phyloP scores from a whole-genome alignment of 1,140 invertebrate genomes.

The Drosophila athabasca region DNA sequence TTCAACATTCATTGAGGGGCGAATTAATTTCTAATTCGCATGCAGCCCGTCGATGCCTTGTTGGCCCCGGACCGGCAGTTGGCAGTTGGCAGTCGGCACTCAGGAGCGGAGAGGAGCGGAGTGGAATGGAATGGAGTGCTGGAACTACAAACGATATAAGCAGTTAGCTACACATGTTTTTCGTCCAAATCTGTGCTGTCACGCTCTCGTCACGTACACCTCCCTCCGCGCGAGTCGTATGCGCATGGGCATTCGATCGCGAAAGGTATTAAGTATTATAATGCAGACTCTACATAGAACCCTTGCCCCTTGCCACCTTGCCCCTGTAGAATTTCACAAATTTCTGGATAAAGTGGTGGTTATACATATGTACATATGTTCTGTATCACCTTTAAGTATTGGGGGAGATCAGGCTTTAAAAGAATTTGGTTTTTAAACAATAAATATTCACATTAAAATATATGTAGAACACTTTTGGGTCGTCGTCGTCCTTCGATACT shows the following conservation, averaged over 20 bases:
- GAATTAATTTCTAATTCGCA: conserved; percentile 82
- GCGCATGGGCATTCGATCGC: conserved; percentile 44
- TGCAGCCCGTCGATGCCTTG: conserved; percentile 60
- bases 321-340: neutral
- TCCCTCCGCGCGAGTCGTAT: conserved; percentile 8
- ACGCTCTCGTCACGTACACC: conserved; percentile 66
- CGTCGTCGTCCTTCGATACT: too few relatives aligned
- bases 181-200: conserved; percentile 74
- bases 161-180: conserved; percentile 83
- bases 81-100: too few relatives aligned
- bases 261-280: conserved; percentile 36
- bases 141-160: conserved; percentile 64
- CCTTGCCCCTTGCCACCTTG: conserved; percentile 6
- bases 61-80: conserved; percentile 9
- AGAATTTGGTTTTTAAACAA: too few relatives aligned
- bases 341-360: too few relatives aligned
- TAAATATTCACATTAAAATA: too few relatives aligned
- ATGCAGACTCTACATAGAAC: conserved; percentile 18
- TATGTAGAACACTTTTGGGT: too few relatives aligned
- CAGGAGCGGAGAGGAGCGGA: too few relatives aligned
- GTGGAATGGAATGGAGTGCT: neutral
- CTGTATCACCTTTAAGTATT: too few relatives aligned
- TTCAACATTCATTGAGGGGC: conserved; percentile 59
- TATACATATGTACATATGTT: too few relatives aligned
- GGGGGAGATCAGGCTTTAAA: too few relatives aligned